Evolutionary conservation across 2,797 vertebrate genomes (phyloP).

Genomic region (Amazonetta brasiliensis): DNA sequence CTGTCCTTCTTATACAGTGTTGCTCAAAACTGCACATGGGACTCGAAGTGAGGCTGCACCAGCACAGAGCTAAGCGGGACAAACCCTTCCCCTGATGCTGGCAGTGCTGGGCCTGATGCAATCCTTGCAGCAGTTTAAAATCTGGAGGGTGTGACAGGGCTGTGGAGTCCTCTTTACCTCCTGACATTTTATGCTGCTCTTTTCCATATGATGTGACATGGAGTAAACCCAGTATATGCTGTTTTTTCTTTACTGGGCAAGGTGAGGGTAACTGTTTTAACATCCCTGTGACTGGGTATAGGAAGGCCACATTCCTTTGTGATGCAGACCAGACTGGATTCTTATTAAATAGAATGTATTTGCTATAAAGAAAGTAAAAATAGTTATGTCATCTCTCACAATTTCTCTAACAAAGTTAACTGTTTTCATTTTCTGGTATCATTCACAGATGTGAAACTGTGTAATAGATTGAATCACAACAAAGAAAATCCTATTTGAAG

Average conservation of each 20-base stretch:
- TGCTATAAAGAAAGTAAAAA: background rate
- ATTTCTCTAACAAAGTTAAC: background rate
- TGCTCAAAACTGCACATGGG: too few species aligned
- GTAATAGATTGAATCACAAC: background rate
- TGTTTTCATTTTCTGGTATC: background rate
- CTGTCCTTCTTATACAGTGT: too few species aligned
- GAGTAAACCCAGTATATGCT: background rate
- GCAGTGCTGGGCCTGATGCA: background rate
- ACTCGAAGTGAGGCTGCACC: too few species aligned
- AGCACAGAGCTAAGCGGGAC: too few species aligned
- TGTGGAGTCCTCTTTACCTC: background rate
- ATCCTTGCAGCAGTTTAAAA: background rate
- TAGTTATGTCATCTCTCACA: background rate
- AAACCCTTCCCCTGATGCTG: too few species aligned
- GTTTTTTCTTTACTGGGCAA: background rate
- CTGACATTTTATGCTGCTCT: background rate
- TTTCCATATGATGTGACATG: background rate
- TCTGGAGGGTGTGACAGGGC: background rate
- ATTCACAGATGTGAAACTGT: background rate
- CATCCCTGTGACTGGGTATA: background rate
- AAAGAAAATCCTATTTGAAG: background rate
- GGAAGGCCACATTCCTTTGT: background rate
- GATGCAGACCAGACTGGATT: background rate
- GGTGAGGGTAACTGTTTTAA: background rate
- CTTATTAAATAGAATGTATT: background rate